A percentile compares a stretch with the other conserved stretches of the same genome.
Evolutionary conservation across 2,797 vertebrate species (phyloP).

Genomic region (Rhincodon typus): DNA sequence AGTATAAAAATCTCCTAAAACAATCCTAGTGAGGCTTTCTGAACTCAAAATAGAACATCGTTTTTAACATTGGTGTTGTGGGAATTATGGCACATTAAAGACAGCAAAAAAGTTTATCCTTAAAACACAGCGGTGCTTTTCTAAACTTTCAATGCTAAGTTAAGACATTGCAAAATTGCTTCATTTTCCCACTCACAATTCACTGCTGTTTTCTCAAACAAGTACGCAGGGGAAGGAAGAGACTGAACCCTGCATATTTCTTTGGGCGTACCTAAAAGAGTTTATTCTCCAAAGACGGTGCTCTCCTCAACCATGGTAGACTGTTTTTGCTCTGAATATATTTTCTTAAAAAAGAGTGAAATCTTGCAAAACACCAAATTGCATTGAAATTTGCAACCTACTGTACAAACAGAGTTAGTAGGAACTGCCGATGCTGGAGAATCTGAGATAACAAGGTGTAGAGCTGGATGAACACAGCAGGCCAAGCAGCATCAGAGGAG

Average conservation of each 20-base stretch:
- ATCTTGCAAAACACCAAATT: conserved; percentile 15
- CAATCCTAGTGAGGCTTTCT: conserved; percentile 1
- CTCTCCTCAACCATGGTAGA: neutral
- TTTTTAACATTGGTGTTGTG: conserved; percentile 1
- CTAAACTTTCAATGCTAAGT: neutral
- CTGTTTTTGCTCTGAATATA: neutral
- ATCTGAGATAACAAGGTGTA: too few species aligned
- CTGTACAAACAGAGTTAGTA: neutral
- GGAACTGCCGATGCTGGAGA: too few species aligned
- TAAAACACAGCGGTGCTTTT: neutral
- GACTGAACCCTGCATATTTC: too few species aligned
- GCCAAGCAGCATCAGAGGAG: too few species aligned
- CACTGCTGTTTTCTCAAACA: neutral
- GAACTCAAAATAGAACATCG: conserved; percentile 17
- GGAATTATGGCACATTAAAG: neutral
- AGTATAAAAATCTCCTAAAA: neutral
- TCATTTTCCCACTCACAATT: neutral
- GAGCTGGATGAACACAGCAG: too few species aligned
- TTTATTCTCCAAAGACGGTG: neutral
- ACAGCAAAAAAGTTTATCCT: neutral
- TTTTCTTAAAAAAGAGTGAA: neutral
- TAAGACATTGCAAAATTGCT: neutral
- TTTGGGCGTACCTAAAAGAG: too few species aligned
- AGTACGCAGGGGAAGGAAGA: neutral
- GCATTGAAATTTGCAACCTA: neutral